Evolutionary conservation across 2,113 vertebrate genomes (phyloP).

Genomic region (Synchiropus splendidus): DNA sequence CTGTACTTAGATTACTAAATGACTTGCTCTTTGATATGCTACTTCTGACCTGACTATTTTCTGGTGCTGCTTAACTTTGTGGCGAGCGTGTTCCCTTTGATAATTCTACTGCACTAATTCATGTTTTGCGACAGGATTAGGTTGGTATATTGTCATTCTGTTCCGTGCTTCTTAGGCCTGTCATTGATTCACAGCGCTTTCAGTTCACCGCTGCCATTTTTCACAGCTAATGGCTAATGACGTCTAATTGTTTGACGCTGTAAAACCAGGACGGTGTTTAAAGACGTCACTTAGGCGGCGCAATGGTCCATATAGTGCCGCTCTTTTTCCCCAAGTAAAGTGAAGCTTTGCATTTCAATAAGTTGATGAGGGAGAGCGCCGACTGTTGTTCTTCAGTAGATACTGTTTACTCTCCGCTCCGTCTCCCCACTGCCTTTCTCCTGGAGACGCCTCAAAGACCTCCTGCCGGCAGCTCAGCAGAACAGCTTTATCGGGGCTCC

Average conservation of each 20-base stretch:
- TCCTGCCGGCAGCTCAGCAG: constrained; percentile 48
- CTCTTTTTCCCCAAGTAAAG: constrained; percentile 27
- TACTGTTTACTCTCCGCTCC: constrained; percentile 45
- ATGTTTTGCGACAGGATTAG: too few species aligned
- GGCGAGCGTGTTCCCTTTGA: too few species aligned
- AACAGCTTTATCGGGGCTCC: constrained; percentile 51
- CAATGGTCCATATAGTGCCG: constrained; percentile 49
- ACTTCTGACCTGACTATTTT: too few species aligned
- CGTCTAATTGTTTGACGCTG: constrained; percentile 43
- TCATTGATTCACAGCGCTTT: too few species aligned
- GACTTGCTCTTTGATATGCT: too few species aligned
- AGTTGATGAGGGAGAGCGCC: constrained; percentile 37
- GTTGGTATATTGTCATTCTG: too few species aligned
- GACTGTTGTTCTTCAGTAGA: constrained; percentile 50
- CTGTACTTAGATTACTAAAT: too few species aligned
- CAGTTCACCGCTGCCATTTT: constrained; percentile 28
- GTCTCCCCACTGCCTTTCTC: constrained; percentile 30
- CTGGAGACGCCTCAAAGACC: constrained; percentile 53
- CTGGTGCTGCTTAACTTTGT: too few species aligned
- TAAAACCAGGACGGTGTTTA: constrained; percentile 43
- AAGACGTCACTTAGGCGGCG: constrained; percentile 46
- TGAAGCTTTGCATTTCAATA: constrained; percentile 58
- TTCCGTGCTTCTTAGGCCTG: too few species aligned
- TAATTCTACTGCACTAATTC: too few species aligned
- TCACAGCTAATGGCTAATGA: constrained; percentile 49